Evolutionary conservation across 1,140 invertebrate genomes (phyloP), one percentile per base, ranked within the genome.

Genomic region (Brachionus koreanus): DNA sequence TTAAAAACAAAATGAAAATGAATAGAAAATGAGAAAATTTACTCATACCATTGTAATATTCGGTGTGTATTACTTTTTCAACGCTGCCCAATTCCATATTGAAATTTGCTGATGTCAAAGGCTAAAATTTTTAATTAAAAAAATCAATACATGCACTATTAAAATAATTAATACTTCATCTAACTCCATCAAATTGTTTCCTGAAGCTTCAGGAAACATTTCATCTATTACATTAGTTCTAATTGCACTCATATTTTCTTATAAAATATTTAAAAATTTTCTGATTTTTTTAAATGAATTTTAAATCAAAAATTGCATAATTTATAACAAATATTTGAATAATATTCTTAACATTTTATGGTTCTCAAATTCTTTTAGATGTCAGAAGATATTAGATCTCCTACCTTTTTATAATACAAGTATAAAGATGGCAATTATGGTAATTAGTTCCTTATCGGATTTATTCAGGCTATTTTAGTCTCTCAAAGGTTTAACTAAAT

Each of bases 111-210:
- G 69, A 74, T 46, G 69, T 74, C 42, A 74, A n/a, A 46, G 69
- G 69, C 69, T 74, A 23, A 35, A 6, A 69, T 39, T 19, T 37
- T 39, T 39, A 37, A 69, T 35, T 46, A 29, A 72, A 72, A 74
- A 49, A 74, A 46, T 69, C 42, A 35, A 5, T 7, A 5, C 42
- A 16, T 39, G 6, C 23, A 39, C 42, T 42, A 37, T 37, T n/a
- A 13, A n/a, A 9, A 5, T 6, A 43, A 42, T 29, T 33, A 3
- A 29, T 23, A 79, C 76, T 61, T 79, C 76, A 29, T 79, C 76
- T n/a, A 79, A 13, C 19, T 79, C 76, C 76, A 79, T 79, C 76
- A 79, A 61, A 13, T 61, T 65, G 19, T 37, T 79, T 9, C 76
- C 61, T 13, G 49, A 61, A 4, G 46, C 76, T 13, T 79, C 76